phyloP scores from a whole-genome alignment of 2,797 vertebrate species.

The Scleropages formosus region DNA sequence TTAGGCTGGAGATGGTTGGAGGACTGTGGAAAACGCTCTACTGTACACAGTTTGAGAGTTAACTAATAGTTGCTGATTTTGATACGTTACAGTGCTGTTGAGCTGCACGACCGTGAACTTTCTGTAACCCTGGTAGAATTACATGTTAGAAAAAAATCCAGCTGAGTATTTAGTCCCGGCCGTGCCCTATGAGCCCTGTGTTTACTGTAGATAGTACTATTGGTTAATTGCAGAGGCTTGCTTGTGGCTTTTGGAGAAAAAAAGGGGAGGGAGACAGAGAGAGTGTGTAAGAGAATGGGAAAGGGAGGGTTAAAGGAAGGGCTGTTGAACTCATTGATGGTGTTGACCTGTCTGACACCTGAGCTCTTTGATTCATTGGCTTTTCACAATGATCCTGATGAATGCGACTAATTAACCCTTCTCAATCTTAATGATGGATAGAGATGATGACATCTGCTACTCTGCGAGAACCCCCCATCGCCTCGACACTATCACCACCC shows the following conservation, averaged over 20 bases:
- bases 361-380: slow-evolving; percentile 32
- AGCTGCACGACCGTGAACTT: slow-evolving; percentile 26
- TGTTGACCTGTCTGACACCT: slow-evolving; percentile 17
- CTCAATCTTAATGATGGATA: slow-evolving; percentile 35
- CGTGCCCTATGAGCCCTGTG: not conserved
- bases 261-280: slow-evolving; percentile 3
- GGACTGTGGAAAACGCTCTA: not conserved
- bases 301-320: not conserved
- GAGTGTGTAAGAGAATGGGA: not conserved
- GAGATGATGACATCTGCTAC: slow-evolving; percentile 6
- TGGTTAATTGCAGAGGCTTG: slow-evolving; percentile 30
- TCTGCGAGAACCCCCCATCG: slow-evolving; percentile 12
- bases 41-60: slow-evolving; percentile 24
- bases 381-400: slow-evolving; percentile 27
- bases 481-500: slow-evolving; percentile 8
- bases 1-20: slow-evolving; percentile 4
- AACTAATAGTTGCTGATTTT: slow-evolving; percentile 43
- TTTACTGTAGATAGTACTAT: slow-evolving; percentile 25
- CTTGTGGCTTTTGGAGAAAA: slow-evolving; percentile 26
- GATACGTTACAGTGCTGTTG: slow-evolving; percentile 34
- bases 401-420: slow-evolving; percentile 37
- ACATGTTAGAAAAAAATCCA: slow-evolving; percentile 32
- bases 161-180: slow-evolving; percentile 31
- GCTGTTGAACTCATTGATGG: not conserved
- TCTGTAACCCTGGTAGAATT: slow-evolving; percentile 37